These are phyloP conservation scores for Gnatocerus cornutus DNA, from an alignment of 2,888 invertebrate species.

Conservation along the genomic window DNA sequence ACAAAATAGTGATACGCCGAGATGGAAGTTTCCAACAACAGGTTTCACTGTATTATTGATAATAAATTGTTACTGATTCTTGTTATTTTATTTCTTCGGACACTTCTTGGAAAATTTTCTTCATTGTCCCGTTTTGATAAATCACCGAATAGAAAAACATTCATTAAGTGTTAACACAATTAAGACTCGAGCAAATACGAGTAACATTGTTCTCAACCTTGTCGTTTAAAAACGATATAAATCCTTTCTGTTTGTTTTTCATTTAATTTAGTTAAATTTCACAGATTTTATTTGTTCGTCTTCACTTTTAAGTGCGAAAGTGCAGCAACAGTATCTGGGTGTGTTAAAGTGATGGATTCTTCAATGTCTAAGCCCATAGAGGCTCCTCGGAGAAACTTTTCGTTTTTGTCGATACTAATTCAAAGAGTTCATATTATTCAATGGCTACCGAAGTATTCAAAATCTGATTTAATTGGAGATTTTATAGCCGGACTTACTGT, in stretches of 20 bases:
- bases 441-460: slow-evolving; percentile 82
- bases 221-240: slow-evolving; percentile 44
- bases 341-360: neutral
- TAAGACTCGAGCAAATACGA: slow-evolving; percentile 34
- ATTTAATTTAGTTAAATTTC: slow-evolving; percentile 39
- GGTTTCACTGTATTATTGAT: too few relatives aligned
- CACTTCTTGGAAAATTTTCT: slow-evolving; percentile 11
- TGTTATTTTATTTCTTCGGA: slow-evolving; percentile 16
- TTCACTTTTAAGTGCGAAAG: slow-evolving; percentile 22
- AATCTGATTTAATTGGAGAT: slow-evolving; percentile 83
- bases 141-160: neutral
- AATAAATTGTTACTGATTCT: slow-evolving; percentile 42
- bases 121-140: neutral
- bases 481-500: slow-evolving; percentile 91
- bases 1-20: too few relatives aligned
- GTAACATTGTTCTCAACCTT: slow-evolving; percentile 46
- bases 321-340: neutral
- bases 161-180: slow-evolving; percentile 8
- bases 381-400: slow-evolving; percentile 1
- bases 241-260: slow-evolving; percentile 36
- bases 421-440: slow-evolving; percentile 64
- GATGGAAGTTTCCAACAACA: too few relatives aligned
- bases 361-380: slow-evolving; percentile 37
- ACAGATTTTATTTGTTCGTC: neutral
- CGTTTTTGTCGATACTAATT: slow-evolving; percentile 44